phyloP scores from a whole-genome alignment of 2,113 vertebrate species.

The Sardina pilchardus region DNA sequence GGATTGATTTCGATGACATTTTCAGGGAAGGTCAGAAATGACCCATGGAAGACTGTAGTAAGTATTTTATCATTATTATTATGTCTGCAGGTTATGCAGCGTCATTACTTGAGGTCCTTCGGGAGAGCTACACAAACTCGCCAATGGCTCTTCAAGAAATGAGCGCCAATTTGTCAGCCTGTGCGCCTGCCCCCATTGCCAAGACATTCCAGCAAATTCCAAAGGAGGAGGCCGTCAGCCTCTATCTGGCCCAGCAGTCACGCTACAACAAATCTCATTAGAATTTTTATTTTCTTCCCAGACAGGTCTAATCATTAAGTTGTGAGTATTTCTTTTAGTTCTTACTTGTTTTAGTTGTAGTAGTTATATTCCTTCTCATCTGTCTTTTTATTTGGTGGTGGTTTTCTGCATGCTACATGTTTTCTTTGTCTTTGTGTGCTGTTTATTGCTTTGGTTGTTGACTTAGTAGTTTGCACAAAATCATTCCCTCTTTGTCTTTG shows the following conservation, averaged over 20 bases:
- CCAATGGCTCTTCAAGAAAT: background rate
- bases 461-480: background rate
- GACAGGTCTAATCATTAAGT: background rate
- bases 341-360: background rate
- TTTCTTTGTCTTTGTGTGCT: background rate
- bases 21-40: no score
- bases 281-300: background rate
- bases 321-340: background rate
- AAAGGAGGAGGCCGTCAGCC: background rate
- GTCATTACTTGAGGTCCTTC: background rate
- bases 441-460: background rate
- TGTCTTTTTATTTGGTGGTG: background rate
- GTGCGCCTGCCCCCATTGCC: background rate
- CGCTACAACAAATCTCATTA: background rate
- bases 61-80: background rate
- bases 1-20: no score
- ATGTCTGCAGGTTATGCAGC: slow-evolving; percentile 11
- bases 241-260: background rate
- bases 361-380: no score
- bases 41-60: no score
- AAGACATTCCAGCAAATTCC: background rate
- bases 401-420: background rate
- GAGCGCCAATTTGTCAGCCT: background rate
- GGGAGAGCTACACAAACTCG: background rate
- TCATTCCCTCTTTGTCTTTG: background rate